These are phyloP conservation scores for Bombyx huttoni DNA, from an alignment of 2,888 invertebrate genomes.

Conservation along the genomic window DNA sequence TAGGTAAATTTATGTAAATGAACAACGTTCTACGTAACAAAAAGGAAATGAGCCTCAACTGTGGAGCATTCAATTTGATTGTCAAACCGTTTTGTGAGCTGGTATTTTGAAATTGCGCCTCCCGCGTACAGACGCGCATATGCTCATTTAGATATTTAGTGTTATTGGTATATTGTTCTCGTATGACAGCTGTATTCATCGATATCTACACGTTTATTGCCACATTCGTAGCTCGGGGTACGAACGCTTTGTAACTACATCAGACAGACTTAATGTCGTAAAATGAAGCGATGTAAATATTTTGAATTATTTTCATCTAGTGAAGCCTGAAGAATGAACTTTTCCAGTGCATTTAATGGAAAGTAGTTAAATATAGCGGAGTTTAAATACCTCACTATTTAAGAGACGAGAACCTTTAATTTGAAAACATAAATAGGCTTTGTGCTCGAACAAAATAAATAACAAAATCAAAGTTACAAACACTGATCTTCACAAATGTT, in stretches of 20 bases:
- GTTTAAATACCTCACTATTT: too few relatives aligned
- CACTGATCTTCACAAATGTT: conserved; percentile 2
- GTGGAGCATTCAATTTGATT: conserved; percentile 48
- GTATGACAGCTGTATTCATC: conserved; percentile 11
- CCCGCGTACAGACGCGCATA: conserved; percentile 13
- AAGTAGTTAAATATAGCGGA: too few relatives aligned
- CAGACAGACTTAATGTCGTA: background rate
- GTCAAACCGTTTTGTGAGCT: conserved; percentile 34
- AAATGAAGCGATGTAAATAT: background rate
- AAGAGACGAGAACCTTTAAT: too few relatives aligned
- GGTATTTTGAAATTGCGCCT: conserved; percentile 40
- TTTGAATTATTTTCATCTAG: background rate
- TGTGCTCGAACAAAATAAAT: background rate
- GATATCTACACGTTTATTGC: conserved; percentile 6
- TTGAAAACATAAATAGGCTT: too few relatives aligned
- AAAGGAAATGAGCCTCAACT: conserved; percentile 55
- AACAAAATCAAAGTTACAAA: conserved; percentile 1
- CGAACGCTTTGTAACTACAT: background rate
- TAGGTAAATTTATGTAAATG: conserved; percentile 71
- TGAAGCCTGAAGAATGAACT: background rate
- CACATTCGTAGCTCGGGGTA: background rate
- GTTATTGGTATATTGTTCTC: conserved; percentile 19
- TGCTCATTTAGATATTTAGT: conserved; percentile 13
- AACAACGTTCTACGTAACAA: conserved; percentile 55
- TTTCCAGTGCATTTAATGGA: too few relatives aligned